phyloP scores from a whole-genome alignment of 2,888 invertebrate genomes.

The Ophion slaviceki region DNA sequence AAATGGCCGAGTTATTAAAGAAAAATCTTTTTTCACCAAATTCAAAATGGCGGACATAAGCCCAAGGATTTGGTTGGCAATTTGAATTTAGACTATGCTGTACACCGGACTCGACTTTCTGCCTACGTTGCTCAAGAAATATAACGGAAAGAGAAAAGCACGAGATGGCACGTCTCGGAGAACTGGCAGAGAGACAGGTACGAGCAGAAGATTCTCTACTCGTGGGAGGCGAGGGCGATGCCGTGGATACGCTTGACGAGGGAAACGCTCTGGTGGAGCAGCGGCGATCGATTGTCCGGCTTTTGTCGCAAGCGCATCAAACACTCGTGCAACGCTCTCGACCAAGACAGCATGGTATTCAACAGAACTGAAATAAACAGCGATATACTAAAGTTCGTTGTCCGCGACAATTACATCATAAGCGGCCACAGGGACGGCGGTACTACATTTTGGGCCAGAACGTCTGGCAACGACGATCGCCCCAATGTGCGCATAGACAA shows the following conservation, averaged over 20 bases:
- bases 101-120: no score
- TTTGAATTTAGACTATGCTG: no score
- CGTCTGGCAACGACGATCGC: conserved; percentile 24
- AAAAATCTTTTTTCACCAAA: no score
- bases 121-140: no score
- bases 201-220: conserved; percentile 83
- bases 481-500: conserved; percentile 73
- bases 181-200: conserved; percentile 86
- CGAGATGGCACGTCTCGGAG: conserved; percentile 82
- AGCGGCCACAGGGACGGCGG: conserved; percentile 83
- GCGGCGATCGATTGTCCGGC: conserved; percentile 80
- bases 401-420: conserved; percentile 81
- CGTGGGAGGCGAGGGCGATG: conserved; percentile 83
- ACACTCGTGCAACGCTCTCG: conserved; percentile 73
- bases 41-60: no score
- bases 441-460: conserved; percentile 79
- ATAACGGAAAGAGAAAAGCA: no score
- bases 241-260: conserved; percentile 85
- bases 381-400: conserved; percentile 84
- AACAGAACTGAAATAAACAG: conserved; percentile 71
- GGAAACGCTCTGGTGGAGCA: conserved; percentile 85
- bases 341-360: conserved; percentile 69
- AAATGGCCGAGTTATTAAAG: no score
- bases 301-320: conserved; percentile 69
- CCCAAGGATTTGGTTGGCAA: no score